Conservation (phyloP, 2,113 vertebrate species). For the Galemys pyrenaicus region DNA sequence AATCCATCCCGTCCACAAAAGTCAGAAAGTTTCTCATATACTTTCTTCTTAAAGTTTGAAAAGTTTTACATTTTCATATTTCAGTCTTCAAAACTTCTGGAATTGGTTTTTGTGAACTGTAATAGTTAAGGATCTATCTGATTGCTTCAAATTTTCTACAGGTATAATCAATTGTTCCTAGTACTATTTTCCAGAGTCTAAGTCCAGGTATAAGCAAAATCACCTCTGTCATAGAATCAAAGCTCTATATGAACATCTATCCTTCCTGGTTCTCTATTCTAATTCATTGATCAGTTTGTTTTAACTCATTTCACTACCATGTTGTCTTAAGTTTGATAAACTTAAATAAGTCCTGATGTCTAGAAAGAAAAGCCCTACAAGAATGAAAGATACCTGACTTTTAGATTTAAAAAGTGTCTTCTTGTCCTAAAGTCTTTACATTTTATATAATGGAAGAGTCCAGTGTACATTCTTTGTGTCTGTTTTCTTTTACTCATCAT, state of each 20-base stretch:
- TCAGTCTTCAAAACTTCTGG: not conserved
- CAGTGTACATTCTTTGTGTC: not conserved
- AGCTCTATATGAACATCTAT: not conserved
- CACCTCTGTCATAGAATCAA: not conserved
- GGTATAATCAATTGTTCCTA: not conserved
- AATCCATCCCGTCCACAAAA: not conserved
- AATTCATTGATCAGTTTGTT: not conserved
- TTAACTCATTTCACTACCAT: not conserved
- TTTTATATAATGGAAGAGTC: not conserved
- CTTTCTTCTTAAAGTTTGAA: slow-evolving; percentile 31
- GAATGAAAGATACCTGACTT: not conserved
- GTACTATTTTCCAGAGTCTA: not conserved
- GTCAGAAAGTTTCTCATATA: not conserved
- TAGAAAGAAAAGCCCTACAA: not conserved
- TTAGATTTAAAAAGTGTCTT: not conserved
- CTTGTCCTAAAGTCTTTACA: not conserved
- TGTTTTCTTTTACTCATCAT: slow-evolving; percentile 7
- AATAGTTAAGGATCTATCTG: slow-evolving; percentile 29
- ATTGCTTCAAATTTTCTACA: slow-evolving; percentile 24
- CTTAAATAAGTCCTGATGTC: not conserved
- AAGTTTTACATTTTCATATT: not conserved
- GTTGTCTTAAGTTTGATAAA: not conserved
- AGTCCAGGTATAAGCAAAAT: not conserved
- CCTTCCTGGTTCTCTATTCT: not conserved
- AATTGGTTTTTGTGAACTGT: not conserved